phyloP scores from a whole-genome alignment of 2,888 invertebrate species.

The Prosopocoilus inquinatus region DNA sequence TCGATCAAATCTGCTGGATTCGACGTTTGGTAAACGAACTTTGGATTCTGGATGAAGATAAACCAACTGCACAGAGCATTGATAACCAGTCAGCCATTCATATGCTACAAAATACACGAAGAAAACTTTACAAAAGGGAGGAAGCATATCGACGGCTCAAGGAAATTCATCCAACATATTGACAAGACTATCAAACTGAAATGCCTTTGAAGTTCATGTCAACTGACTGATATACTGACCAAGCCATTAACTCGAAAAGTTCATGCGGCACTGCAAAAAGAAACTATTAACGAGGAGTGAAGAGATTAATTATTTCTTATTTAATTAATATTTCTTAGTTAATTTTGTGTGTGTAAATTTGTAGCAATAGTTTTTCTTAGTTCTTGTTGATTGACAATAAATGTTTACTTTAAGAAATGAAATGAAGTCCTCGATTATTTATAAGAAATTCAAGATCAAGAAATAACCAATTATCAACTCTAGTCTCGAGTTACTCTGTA shows the following conservation, averaged over 20 bases:
- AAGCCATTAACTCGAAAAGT: constrained; percentile 25
- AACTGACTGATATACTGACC: constrained; percentile 33
- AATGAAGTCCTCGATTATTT: too few relatives aligned
- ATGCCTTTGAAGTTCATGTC: constrained; percentile 31
- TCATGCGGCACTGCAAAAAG: constrained; percentile 22
- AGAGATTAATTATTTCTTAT: too few relatives aligned
- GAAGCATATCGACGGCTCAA: constrained; percentile 35
- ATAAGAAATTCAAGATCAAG: too few relatives aligned
- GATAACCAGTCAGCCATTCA: constrained; percentile 36
- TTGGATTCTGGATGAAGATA: constrained; percentile 14
- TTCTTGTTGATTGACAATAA: too few relatives aligned
- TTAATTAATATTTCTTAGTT: too few relatives aligned
- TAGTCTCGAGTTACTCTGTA: too few relatives aligned
- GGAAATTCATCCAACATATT: constrained; percentile 37
- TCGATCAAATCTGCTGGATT: constrained; percentile 37
- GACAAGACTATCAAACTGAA: constrained; percentile 28
- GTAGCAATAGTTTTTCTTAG: too few relatives aligned
- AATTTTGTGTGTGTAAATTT: too few relatives aligned
- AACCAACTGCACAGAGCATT: constrained; percentile 28
- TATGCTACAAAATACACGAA: constrained; percentile 32
- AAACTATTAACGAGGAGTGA: constrained; percentile 8
- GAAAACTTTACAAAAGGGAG: constrained; percentile 34
- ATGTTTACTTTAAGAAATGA: too few relatives aligned
- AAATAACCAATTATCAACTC: too few relatives aligned
- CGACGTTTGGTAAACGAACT: constrained; percentile 30